Evolutionary conservation across 2,113 vertebrate genomes (phyloP), one percentile per base, ranked within the genome.

Genomic region (Pomatorhinus ruficollis): DNA sequence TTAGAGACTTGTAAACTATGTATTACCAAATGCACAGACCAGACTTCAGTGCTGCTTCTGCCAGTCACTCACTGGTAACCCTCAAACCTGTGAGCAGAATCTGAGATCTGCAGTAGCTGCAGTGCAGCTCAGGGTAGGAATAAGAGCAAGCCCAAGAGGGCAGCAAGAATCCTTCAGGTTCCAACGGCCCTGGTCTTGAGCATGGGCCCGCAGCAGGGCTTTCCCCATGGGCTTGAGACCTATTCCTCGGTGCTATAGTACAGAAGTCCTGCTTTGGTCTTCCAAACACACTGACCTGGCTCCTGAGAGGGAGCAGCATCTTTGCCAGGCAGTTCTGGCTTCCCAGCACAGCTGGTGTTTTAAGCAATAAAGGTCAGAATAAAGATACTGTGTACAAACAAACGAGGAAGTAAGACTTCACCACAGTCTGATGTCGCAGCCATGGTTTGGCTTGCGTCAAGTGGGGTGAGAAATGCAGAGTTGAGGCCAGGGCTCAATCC

Each of bases 331-430:
- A 93, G 30, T 89, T 96, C 61, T 92, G 70, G 93, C 78, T 96
- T 87, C 86, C 87, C 88, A 93, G 89, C 76, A 49, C 12, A 71
- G 89, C 94, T 95, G 86, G 71, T 91, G 71, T 93, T 93, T 33
- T 92, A 96, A 97, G 97, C 97, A 97, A 97, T 97, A 97, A 97
- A 94, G 88, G 71, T 96, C 89, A 95, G 72, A 75, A 71, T 49
- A 53, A 66, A 33, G 39, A 45, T 64, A 61, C 71, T 94, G 83
- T 92, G 42, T 72, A 40, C 37, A 93, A 82, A 79, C 35, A 74
- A 82, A 45, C 3, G 45, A 90, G 82, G 71, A 78, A 66, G 60
- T 44, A 37, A 80, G 80, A 66, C 83, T 71, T 39, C 63, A 49
- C 56, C 2, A 1, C 53, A 68, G 2, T 30, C 25, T 78, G 72